A percentile compares a stretch with the other conserved stretches of the same genome.
These are phyloP conservation scores for Harpalus rubripes DNA, from an alignment of 2,888 invertebrate genomes.

Conservation along the genomic window DNA sequence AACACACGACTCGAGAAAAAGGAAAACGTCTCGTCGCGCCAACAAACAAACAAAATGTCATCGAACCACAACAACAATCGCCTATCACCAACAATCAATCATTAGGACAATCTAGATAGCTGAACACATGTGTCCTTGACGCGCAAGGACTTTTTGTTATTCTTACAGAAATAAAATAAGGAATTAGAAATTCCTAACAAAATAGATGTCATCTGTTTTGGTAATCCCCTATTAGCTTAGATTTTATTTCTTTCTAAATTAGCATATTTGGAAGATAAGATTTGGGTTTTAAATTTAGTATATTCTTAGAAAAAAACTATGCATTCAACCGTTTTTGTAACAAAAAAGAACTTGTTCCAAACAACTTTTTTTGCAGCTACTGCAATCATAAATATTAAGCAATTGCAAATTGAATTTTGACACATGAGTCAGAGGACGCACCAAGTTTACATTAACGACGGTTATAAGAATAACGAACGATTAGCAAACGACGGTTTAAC, in stretches of 20 bases:
- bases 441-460: background rate
- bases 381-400: background rate
- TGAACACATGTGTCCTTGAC: too few species aligned
- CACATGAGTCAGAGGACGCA: background rate
- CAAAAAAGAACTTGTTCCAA: conserved; percentile 27
- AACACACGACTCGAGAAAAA: conserved; percentile 39
- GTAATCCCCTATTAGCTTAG: conserved; percentile 20
- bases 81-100: conserved; percentile 54
- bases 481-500: background rate
- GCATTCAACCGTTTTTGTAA: conserved; percentile 7
- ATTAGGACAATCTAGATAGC: conserved; percentile 3
- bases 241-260: conserved; percentile 25
- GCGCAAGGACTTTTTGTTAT: background rate
- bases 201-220: conserved; percentile 7
- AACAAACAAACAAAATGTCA: conserved; percentile 60
- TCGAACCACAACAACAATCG: conserved; percentile 54
- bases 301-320: conserved; percentile 21
- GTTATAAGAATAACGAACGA: background rate
- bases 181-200: background rate
- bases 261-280: conserved; percentile 43
- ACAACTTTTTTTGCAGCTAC: conserved; percentile 18
- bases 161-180: background rate
- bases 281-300: conserved; percentile 29
- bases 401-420: conserved; percentile 25
- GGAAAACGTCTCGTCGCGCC: conserved; percentile 25